A percentile compares a stretch with the other conserved stretches of the same genome.
These are phyloP conservation scores for Perizoma affinitatum DNA, from an alignment of 2,888 invertebrate genomes.

Conservation along the genomic window DNA sequence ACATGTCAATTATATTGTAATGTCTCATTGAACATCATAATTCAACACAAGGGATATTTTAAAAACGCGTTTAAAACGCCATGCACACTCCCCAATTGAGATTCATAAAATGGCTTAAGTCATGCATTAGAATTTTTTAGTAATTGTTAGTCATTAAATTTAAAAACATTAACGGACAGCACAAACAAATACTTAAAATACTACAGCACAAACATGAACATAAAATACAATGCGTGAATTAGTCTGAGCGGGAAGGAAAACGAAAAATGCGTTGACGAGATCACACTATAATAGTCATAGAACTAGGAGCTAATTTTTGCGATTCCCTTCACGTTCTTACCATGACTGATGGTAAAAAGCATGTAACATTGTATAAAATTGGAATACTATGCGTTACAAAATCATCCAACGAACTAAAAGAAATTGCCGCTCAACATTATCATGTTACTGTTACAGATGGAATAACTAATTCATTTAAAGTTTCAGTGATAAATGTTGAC, in stretches of 20 bases:
- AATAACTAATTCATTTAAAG: conserved; percentile 28
- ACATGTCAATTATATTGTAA: conserved; percentile 65
- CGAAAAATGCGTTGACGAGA: conserved; percentile 64
- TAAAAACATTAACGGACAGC: conserved; percentile 62
- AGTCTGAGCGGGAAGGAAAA: conserved; percentile 64
- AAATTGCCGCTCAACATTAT: conserved; percentile 67
- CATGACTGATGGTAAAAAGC: conserved; percentile 47
- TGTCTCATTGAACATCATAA: conserved; percentile 55
- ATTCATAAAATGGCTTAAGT: conserved; percentile 63
- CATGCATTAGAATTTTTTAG: conserved; percentile 81
- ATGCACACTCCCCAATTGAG: conserved; percentile 81
- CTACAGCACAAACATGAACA: too few relatives aligned
- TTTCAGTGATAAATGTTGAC: conserved; percentile 62
- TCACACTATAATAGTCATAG: conserved; percentile 56
- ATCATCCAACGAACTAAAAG: conserved; percentile 54
- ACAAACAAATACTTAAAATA: conserved; percentile 44
- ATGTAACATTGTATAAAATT: conserved; percentile 41
- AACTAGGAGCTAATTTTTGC: conserved; percentile 68
- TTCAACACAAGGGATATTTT: conserved; percentile 47
- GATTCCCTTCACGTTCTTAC: conserved; percentile 67
- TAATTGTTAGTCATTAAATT: conserved; percentile 79
- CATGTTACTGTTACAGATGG: conserved; percentile 47
- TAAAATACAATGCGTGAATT: conserved; percentile 56
- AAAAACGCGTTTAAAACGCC: conserved; percentile 56
- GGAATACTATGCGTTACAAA: conserved; percentile 55